Evolutionary conservation across 2,113 vertebrate genomes (phyloP).

Genomic region (Phaetusa simplex): DNA sequence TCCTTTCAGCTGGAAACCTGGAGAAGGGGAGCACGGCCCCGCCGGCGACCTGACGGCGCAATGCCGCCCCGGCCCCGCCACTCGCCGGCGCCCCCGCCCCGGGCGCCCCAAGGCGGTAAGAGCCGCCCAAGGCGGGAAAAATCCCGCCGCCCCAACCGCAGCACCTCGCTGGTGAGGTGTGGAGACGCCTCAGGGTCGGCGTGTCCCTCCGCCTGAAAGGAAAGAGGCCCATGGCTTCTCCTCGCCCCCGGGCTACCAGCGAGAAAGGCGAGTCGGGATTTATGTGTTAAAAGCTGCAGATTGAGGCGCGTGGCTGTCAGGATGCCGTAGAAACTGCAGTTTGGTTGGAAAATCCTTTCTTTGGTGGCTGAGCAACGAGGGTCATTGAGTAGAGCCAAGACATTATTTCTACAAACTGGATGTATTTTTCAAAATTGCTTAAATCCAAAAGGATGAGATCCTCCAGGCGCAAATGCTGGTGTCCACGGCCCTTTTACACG

Average conservation of each 20-base stretch:
- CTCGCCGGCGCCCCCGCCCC: rapidly evolving
- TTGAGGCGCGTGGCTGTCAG: neutral
- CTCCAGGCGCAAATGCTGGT: neutral
- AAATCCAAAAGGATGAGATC: neutral
- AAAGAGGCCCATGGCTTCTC: neutral
- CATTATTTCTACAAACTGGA: neutral
- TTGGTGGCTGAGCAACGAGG: neutral
- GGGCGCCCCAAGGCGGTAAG: rapidly evolving
- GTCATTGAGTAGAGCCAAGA: rapidly evolving
- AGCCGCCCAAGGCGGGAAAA: neutral
- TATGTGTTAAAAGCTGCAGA: neutral
- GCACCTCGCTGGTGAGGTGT: rapidly evolving
- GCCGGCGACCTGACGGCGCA: rapidly evolving
- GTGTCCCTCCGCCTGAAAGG: neutral
- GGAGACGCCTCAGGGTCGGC: rapidly evolving
- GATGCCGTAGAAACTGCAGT: neutral
- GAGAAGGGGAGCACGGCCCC: rapidly evolving
- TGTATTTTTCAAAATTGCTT: neutral
- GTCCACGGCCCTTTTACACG: rapidly evolving
- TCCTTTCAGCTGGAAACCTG: rapidly evolving
- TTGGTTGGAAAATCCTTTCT: neutral
- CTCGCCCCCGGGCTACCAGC: rapidly evolving
- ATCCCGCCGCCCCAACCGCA: rapidly evolving
- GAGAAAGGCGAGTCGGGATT: too few species aligned
- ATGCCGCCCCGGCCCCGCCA: neutral